Evolutionary conservation across 2,113 vertebrate species (phyloP).

Genomic region (Patagioenas fasciata): DNA sequence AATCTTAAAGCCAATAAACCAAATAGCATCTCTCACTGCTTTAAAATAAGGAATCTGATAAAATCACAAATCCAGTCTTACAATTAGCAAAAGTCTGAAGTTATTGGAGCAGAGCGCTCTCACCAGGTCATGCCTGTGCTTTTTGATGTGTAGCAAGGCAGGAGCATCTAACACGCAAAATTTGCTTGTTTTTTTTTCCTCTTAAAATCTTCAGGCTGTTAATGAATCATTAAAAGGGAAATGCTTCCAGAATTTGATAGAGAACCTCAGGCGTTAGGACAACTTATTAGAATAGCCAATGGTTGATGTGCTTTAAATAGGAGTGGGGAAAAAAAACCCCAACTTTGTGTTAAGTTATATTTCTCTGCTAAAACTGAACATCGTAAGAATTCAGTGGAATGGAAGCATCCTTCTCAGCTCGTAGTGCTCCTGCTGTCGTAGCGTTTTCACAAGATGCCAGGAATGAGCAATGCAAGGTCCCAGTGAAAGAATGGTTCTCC

Average conservation of each 20-base stretch:
- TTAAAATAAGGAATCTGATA: neutral
- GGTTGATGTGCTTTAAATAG: neutral
- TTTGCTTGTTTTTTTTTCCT: neutral
- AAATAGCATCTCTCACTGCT: neutral
- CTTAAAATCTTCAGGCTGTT: neutral
- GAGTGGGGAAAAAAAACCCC: neutral
- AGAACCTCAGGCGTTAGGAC: neutral
- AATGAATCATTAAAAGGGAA: neutral
- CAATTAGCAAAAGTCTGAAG: neutral
- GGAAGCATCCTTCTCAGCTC: neutral
- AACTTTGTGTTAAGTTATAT: neutral
- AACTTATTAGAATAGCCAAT: fast-evolving
- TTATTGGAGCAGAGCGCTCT: neutral
- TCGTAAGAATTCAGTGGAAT: neutral
- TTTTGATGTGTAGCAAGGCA: neutral
- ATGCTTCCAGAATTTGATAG: neutral
- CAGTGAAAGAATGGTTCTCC: neutral
- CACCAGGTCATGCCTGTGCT: fast-evolving
- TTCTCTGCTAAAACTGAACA: neutral
- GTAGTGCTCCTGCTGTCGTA: neutral
- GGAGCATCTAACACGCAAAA: neutral
- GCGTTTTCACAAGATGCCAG: neutral
- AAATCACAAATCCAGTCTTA: neutral
- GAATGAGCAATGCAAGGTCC: neutral
- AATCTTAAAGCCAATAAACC: neutral